Percentiles rank a stretch among this genome's conserved stretches.
Evolutionary conservation across 2,113 vertebrate species (phyloP).

Genomic region (Apodemus sylvaticus): DNA sequence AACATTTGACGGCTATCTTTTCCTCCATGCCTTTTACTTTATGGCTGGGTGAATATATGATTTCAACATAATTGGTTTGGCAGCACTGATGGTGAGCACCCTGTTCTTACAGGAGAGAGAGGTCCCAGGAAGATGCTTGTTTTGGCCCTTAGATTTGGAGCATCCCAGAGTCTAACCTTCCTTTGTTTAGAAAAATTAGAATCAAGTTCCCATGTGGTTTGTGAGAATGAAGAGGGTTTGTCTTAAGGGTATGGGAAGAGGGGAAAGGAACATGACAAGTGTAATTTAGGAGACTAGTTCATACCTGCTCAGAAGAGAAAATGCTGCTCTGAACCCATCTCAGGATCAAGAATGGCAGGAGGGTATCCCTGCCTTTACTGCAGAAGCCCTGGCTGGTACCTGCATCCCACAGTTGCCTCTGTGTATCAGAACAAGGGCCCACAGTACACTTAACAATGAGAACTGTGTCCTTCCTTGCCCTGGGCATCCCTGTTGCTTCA

Average conservation of each 20-base stretch:
- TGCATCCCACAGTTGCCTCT: background rate
- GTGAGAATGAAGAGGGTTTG: background rate
- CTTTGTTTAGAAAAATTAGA: background rate
- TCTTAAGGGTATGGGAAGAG: conserved; percentile 21
- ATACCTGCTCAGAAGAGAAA: background rate
- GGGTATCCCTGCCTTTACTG: background rate
- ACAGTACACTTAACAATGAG: background rate
- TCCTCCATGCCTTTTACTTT: background rate
- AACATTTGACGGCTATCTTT: background rate
- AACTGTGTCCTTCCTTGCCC: background rate
- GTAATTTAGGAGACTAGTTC: background rate
- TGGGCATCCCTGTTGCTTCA: background rate
- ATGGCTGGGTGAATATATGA: background rate
- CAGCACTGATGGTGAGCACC: background rate
- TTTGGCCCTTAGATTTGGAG: background rate
- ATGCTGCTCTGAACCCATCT: background rate
- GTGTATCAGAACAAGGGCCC: background rate
- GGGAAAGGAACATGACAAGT: background rate
- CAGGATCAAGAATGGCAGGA: background rate
- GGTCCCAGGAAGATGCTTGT: background rate
- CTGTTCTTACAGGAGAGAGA: background rate
- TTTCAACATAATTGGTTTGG: conserved; percentile 13
- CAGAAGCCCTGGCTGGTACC: background rate
- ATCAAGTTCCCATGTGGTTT: conserved; percentile 11
- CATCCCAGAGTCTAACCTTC: background rate